Conservation (phyloP, 2,888 invertebrate species). For the Caenorhabditis wallacei region DNA sequence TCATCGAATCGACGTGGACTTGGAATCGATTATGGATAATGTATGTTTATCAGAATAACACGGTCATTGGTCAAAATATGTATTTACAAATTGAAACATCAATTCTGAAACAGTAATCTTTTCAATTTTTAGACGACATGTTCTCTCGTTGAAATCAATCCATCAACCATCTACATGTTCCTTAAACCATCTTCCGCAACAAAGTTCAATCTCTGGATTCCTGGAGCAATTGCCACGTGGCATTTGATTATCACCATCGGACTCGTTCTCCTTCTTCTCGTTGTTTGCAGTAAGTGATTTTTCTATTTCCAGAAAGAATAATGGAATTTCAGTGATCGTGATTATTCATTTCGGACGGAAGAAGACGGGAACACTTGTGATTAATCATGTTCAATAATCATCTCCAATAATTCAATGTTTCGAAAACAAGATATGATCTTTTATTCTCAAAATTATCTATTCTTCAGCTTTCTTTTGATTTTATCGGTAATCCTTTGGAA, state of each 20-base stretch:
- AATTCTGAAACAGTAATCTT: not conserved
- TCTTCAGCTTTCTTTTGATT: too few relatives aligned
- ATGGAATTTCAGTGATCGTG: constrained; percentile 41
- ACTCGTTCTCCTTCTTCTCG: constrained; percentile 30
- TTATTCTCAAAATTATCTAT: too few relatives aligned
- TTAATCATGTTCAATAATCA: constrained; percentile 25
- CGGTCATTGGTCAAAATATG: too few relatives aligned
- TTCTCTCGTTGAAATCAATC: constrained; percentile 44
- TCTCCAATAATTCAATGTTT: not conserved
- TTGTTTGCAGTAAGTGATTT: constrained; percentile 25
- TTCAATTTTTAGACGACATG: constrained; percentile 47
- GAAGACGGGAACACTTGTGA: constrained; percentile 50
- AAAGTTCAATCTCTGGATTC: constrained; percentile 41
- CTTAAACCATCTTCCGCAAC: constrained; percentile 8
- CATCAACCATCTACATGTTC: constrained; percentile 24
- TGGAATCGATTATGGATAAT: constrained; percentile 51
- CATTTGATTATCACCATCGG: constrained; percentile 24
- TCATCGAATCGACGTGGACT: constrained; percentile 43
- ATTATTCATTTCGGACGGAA: constrained; percentile 44
- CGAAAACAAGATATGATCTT: too few relatives aligned
- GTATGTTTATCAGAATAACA: constrained; percentile 36
- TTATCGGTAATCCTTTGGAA: too few relatives aligned
- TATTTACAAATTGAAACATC: too few relatives aligned
- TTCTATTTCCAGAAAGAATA: not conserved
- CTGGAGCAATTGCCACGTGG: constrained; percentile 50